Conservation (phyloP, 2,797 vertebrate genomes). For the Eutrigla gurnardus region DNA sequence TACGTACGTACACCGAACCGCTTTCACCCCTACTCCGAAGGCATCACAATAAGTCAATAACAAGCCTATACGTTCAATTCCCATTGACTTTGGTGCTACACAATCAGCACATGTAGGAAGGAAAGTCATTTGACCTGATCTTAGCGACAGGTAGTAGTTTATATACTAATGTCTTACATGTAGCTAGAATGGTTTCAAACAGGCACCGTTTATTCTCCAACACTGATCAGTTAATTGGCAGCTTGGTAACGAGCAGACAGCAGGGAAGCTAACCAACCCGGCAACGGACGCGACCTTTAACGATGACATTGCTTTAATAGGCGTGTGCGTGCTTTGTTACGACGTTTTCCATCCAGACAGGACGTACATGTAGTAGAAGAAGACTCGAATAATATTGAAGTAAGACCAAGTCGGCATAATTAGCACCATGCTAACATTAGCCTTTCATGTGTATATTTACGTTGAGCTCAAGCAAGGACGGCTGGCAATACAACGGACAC, state of each 20-base stretch:
- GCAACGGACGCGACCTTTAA: accelerated
- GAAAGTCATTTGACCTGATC: not conserved
- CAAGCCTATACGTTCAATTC: not conserved
- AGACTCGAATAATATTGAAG: not conserved
- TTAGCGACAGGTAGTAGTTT: not conserved
- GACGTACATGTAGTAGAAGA: accelerated
- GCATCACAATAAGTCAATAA: not conserved
- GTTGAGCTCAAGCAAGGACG: not conserved
- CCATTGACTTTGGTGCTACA: not conserved
- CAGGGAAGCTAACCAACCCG: accelerated
- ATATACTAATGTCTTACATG: not conserved
- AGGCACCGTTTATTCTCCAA: not conserved
- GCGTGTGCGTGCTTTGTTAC: accelerated
- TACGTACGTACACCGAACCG: too few species aligned
- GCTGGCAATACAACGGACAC: accelerated
- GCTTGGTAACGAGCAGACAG: not conserved
- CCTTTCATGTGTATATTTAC: not conserved
- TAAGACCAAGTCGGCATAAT: conserved; percentile 3
- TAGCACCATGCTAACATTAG: conserved; percentile 58
- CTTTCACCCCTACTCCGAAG: too few species aligned
- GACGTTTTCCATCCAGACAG: not conserved
- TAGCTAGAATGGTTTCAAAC: not conserved
- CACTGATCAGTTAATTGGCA: not conserved
- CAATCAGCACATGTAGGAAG: not conserved
- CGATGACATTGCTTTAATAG: accelerated